Evolutionary conservation across 2,113 vertebrate species (phyloP), one percentile per base, ranked within the genome.

Genomic region (Paralichthys olivaceus): DNA sequence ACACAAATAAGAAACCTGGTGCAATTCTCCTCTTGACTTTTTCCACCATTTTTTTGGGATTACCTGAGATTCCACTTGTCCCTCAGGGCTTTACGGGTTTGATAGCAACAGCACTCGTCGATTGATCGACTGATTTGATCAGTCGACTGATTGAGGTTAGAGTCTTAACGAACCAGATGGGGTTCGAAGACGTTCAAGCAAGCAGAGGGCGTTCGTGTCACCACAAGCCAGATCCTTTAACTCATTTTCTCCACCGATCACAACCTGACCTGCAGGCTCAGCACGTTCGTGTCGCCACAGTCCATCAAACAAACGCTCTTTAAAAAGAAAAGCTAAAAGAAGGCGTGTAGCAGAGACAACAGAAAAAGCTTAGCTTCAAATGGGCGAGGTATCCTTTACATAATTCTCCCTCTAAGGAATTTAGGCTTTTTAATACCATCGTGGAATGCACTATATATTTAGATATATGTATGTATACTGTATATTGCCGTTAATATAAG

Each of bases 401-500:
- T 84, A 80, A 81, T 77, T 88, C 77, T 91, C 90, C 83, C 86
- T 87, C 85, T 84, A 69, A 84, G 79, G 78, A 90, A 79, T 87
- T 86, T 86, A 92, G 89, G 89, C 87, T 81, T 87, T 77, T 92
- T 89, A 93, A 94, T 92, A 94, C 89, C 85, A 89, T 92, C 83
- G 89, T 92, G 92, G 94, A 95, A 95, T 94, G 93, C 94, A 92
- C 90, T 91, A 94, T 92, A 93, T 94, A 90, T 87, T 91, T 93
- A 90, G 88, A 90, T 89, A 91, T 90, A 61, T 78, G 62, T 81
- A 83, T 74, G 71, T 90, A 88, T 81, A 87, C 56, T 87, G 84
- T 93, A 95, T 95, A 95, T 93, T 93, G 94, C 93, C 64, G 32
- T 93, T 94, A 94, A 91, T 94, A 94, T 91, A 93, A 94, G 93